These are phyloP conservation scores for Hololepta plana DNA, from an alignment of 2,888 invertebrate species.

Conservation along the genomic window DNA sequence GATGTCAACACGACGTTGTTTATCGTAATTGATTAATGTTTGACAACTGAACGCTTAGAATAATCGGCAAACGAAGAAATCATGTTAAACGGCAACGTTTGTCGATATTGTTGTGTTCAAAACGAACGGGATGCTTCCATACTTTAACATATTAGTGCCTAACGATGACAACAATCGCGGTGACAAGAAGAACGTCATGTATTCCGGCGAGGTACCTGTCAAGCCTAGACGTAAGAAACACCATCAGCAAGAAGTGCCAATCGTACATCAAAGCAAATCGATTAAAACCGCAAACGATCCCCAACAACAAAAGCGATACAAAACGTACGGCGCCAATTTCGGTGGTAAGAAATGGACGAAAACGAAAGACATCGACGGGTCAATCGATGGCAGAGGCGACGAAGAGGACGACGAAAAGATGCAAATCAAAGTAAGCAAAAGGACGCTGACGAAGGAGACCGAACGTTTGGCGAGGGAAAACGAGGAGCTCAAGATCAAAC, in stretches of 20 bases:
- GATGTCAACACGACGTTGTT: too few species aligned
- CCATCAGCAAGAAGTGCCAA: conserved; percentile 19
- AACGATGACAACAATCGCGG: conserved; percentile 1
- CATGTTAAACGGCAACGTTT: too few species aligned
- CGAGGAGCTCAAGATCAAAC: conserved; percentile 30
- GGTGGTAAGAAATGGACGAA: conserved; percentile 9
- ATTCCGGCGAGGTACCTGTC: conserved; percentile 11
- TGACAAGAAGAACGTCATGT: conserved; percentile 1
- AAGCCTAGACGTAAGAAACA: conserved; percentile 15
- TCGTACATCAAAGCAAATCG: conserved; percentile 16
- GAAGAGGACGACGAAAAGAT: background rate
- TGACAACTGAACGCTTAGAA: too few species aligned
- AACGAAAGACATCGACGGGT: conserved; percentile 2
- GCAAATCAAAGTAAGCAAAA: conserved; percentile 13
- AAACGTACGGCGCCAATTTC: conserved; percentile 18
- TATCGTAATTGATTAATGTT: too few species aligned
- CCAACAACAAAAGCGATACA: conserved; percentile 5
- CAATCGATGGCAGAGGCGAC: too few species aligned
- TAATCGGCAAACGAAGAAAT: too few species aligned
- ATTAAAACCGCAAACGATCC: conserved; percentile 3
- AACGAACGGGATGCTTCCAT: conserved; percentile 8
- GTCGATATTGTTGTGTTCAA: too few species aligned
- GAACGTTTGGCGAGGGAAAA: conserved; percentile 33
- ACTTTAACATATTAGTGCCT: conserved; percentile 8
- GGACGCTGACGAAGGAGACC: conserved; percentile 30